Evolutionary conservation across 2,113 vertebrate genomes (phyloP).

Genomic region (Carettochelys insculpta): DNA sequence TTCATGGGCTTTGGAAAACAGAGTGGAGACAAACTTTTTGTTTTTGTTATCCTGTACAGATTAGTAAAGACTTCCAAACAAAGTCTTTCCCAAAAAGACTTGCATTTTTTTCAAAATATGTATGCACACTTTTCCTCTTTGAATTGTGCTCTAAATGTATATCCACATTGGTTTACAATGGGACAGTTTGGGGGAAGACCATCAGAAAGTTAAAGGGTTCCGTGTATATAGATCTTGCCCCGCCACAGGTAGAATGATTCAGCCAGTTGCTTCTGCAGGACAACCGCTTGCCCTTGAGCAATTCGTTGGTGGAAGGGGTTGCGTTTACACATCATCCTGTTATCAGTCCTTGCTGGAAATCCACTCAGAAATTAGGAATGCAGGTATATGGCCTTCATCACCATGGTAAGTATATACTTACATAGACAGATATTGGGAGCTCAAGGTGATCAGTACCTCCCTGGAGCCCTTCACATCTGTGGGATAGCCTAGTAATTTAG

Average conservation of each 20-base stretch:
- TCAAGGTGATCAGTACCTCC: not conserved
- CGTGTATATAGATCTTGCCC: not conserved
- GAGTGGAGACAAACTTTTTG: not conserved
- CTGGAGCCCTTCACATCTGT: too few species aligned
- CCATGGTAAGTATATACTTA: not conserved
- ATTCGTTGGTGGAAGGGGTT: not conserved
- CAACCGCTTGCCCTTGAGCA: not conserved
- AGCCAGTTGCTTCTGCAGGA: not conserved
- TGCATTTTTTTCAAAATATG: not conserved
- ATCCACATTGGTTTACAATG: fast-evolving
- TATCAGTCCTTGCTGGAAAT: fast-evolving
- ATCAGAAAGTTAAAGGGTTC: not conserved
- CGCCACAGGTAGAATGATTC: not conserved
- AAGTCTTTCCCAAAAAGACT: not conserved
- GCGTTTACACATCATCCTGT: not conserved
- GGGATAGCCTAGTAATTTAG: not conserved
- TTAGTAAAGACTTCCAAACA: not conserved
- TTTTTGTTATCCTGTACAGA: not conserved
- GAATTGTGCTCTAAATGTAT: fast-evolving
- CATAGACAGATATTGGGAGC: not conserved
- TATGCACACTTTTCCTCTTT: not conserved
- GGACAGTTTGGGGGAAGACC: not conserved
- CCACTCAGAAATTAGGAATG: not conserved
- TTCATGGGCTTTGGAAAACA: not conserved
- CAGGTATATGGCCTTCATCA: not conserved